Base-by-base conservation (phyloP, 2,113 vertebrate species). In the Balaenoptera acutorostrata region DNA sequence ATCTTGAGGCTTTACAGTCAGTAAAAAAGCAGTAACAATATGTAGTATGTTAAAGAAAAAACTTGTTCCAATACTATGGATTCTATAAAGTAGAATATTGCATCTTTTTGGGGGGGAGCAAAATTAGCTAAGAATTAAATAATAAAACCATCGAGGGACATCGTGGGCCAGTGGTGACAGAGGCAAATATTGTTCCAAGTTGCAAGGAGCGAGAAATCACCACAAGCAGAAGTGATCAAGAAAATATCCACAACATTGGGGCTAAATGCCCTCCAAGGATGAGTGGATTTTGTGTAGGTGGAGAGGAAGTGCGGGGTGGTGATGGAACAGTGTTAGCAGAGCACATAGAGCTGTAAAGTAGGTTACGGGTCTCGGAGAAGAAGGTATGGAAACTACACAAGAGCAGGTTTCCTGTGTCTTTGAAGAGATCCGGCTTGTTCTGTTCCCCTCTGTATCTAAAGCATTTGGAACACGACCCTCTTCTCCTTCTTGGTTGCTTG, bases 291-390 rank as follows among this genome's bases (percentile, higher is more conserved):
- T 31, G 39, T n/a, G 81, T 12, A 21, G 21, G 1, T 57, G 46
- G 27, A 46, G 20, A 82, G 64, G 31, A 44, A 17, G 5, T 1
- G 5, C 46, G 31, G 9, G 23, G 23, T 18, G 78, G n/a, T 3
- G 10, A 3, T 5, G 29, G 8, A 2, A 6, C 4, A 1, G 6
- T 13, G 78, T 1, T 7, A 49, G 44, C 14, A 29, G 52, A n/a
- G n/a, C 17, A 8, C 41, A 49, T 2, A 49, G 71, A 13, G 86
- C 11, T 1, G 15, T n/a, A 15, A 25, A 4, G n/a, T 7, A 20
- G 46, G n/a, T 21, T 10, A 0, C 2, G 15, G 12, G 66, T 44
- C 27, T 44, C 20, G 0, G 5, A n/a, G 68, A n/a, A 6, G 31
- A 12, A 44, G 17, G 21, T 17, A 0, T 1, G 14, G 36, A 74